Conservation (phyloP, 2,113 vertebrate genomes). For the Corynorhinus townsendii region DNA sequence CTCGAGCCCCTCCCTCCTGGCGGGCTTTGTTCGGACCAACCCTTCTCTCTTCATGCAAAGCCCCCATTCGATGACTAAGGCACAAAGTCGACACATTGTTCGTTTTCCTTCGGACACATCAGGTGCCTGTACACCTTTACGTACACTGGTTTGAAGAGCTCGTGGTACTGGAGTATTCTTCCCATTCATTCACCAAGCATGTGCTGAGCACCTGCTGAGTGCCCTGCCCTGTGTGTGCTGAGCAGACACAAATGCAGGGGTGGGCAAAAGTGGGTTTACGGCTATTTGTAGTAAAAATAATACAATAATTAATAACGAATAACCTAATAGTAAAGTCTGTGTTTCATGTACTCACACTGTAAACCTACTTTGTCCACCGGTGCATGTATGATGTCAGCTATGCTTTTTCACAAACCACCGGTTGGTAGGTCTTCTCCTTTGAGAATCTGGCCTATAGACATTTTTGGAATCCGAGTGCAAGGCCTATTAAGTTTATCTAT, state of each 20-base stretch:
- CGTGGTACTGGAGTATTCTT: background rate
- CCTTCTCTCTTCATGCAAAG: background rate
- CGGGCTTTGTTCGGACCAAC: background rate
- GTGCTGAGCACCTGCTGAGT: background rate
- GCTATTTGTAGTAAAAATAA: background rate
- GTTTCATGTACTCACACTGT: background rate
- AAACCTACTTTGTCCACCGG: background rate
- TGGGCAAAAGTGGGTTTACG: background rate
- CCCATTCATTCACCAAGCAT: background rate
- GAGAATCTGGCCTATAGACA: background rate
- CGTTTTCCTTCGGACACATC: background rate
- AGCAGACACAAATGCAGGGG: background rate
- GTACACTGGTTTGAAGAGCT: background rate
- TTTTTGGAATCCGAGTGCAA: constrained; percentile 7
- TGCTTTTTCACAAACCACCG: background rate
- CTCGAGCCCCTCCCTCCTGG: background rate
- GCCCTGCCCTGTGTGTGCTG: background rate
- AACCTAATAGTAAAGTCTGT: background rate
- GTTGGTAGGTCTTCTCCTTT: background rate
- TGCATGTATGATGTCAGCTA: background rate
- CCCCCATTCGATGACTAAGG: background rate
- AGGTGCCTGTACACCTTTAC: background rate
- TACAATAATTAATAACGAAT: background rate
- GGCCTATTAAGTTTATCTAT: background rate
- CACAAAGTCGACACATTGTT: background rate